Evolutionary conservation across 2,797 vertebrate species (phyloP).

Genomic region (Artibeus lituratus): DNA sequence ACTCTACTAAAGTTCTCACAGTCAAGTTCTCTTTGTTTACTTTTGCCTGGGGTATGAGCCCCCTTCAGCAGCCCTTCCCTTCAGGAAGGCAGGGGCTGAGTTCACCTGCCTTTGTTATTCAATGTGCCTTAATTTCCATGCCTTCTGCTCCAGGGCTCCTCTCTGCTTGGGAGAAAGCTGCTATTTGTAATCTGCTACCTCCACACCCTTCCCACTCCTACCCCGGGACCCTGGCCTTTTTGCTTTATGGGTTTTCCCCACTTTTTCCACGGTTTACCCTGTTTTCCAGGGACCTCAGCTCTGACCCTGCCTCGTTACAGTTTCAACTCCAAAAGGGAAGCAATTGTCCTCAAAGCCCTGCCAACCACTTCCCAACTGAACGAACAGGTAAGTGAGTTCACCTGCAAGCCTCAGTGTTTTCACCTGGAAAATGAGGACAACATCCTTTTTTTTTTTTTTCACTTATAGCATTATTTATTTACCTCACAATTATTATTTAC

Average conservation of each 20-base stretch:
- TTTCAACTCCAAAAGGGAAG: neutral
- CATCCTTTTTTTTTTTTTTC: neutral
- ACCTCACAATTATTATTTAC: neutral
- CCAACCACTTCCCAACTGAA: neutral
- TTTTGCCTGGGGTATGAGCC: neutral
- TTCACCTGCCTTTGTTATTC: neutral
- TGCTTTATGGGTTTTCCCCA: too few relatives aligned
- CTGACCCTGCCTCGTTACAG: neutral
- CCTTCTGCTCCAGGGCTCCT: too few relatives aligned
- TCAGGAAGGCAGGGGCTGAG: neutral
- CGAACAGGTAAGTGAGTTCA: neutral
- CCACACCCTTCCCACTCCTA: neutral
- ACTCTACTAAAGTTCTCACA: too few relatives aligned
- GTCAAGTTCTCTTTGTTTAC: neutral
- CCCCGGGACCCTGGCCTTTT: too few relatives aligned
- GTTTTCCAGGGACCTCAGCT: neutral
- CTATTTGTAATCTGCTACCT: neutral
- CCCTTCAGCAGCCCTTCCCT: neutral
- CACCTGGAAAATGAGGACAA: neutral
- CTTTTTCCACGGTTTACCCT: neutral
- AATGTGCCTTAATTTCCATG: neutral
- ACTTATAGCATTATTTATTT: neutral
- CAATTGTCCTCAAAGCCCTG: neutral
- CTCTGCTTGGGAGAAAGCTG: neutral
- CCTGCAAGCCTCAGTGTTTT: neutral